Conservation (phyloP, 2,113 vertebrate genomes). For the Aix galericulata region DNA sequence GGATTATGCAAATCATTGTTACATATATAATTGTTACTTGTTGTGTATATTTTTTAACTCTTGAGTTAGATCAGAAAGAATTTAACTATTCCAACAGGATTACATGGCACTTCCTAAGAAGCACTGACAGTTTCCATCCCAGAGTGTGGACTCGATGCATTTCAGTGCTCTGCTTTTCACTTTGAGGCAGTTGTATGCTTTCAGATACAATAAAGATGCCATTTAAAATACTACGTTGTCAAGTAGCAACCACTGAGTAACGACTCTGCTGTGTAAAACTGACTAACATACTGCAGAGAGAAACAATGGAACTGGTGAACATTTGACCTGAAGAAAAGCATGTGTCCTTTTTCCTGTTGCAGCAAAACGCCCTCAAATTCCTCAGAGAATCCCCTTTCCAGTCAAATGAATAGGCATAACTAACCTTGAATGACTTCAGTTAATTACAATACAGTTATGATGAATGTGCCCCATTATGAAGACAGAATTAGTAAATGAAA, state of each 20-base stretch:
- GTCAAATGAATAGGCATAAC: not conserved
- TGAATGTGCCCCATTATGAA: constrained; percentile 1
- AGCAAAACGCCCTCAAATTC: not conserved
- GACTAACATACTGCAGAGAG: not conserved
- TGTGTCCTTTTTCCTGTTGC: not conserved
- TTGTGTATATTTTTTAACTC: not conserved
- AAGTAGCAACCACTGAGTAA: not conserved
- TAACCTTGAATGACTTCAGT: constrained; percentile 31
- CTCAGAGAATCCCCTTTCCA: not conserved
- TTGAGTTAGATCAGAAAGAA: not conserved
- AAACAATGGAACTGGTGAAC: not conserved
- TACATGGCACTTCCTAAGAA: not conserved
- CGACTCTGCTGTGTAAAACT: not conserved
- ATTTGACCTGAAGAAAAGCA: not conserved
- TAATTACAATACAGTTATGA: constrained; percentile 21
- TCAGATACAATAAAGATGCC: not conserved
- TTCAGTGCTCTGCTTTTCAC: not conserved
- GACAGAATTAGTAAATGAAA: constrained; percentile 18
- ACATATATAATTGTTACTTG: not conserved
- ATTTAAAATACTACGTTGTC: not conserved
- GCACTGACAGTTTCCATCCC: not conserved
- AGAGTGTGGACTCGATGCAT: not conserved
- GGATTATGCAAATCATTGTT: not conserved
- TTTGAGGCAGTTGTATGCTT: not conserved
- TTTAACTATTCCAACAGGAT: not conserved